phyloP scores from a whole-genome alignment of 2,888 invertebrate species.

The Rutpela maculata region DNA sequence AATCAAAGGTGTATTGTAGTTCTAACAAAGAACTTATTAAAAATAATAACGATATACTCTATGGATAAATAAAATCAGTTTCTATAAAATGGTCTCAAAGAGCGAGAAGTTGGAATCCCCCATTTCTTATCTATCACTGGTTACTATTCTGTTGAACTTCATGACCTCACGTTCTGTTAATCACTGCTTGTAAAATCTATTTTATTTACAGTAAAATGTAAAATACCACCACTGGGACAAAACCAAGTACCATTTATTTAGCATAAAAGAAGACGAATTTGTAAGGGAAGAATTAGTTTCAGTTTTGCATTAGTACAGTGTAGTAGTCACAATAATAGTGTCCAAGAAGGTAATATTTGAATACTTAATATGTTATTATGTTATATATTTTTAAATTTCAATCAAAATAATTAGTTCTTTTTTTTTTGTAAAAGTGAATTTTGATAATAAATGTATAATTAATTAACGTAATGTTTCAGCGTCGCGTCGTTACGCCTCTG shows the following conservation, averaged over 20 bases:
- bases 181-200: background rate
- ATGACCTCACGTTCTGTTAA: background rate
- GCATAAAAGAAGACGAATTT: constrained; percentile 10
- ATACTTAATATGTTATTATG: background rate
- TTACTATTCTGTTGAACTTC: background rate
- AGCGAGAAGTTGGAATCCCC: constrained; percentile 12
- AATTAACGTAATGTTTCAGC: no score
- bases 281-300: constrained; percentile 9
- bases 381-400: background rate
- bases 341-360: background rate
- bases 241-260: background rate
- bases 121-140: constrained; percentile 14
- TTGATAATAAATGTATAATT: no score
- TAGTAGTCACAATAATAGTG: no score
- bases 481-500: no score
- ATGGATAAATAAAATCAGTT: no score
- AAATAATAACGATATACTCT: no score
- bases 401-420: no score
- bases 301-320: background rate
- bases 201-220: constrained; percentile 30
- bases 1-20: no score
- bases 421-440: no score
- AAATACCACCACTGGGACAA: constrained; percentile 16
- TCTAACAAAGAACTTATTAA: no score
- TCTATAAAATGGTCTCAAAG: no score